Conservation (phyloP, 2,113 vertebrate genomes). For the human (Homo sapiens) region DNA sequence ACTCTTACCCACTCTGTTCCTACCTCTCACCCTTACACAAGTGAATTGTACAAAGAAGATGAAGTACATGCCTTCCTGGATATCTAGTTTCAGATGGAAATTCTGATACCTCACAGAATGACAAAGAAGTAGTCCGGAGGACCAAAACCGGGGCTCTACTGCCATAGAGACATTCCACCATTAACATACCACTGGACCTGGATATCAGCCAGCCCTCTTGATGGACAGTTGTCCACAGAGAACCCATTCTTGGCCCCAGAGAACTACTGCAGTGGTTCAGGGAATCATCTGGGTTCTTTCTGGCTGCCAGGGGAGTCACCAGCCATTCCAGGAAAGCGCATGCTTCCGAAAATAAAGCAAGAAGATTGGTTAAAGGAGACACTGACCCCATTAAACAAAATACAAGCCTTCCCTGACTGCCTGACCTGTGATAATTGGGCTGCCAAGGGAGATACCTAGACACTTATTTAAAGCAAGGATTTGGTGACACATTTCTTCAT, state of each 20-base stretch:
- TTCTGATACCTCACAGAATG: not conserved
- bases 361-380: not conserved
- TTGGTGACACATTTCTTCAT: conserved; percentile 4
- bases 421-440: not conserved
- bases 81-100: not conserved
- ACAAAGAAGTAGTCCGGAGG: not conserved
- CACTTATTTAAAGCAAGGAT: conserved; percentile 11
- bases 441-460: not conserved
- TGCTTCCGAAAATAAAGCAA: not conserved
- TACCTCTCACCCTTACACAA: no score
- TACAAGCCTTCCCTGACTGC: not conserved
- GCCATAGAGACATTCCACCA: not conserved
- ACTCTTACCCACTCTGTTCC: not conserved
- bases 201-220: not conserved
- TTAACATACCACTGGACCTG: no score
- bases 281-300: not conserved
- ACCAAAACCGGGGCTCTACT: not conserved
- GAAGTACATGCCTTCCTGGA: not conserved
- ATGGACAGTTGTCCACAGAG: not conserved
- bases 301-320: not conserved
- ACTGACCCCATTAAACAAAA: not conserved
- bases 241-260: not conserved
- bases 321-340: not conserved
- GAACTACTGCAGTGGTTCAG: not conserved
- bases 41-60: not conserved